phyloP scores from a whole-genome alignment of 1,140 invertebrate genomes.

The Pachypeltis micranthus region DNA sequence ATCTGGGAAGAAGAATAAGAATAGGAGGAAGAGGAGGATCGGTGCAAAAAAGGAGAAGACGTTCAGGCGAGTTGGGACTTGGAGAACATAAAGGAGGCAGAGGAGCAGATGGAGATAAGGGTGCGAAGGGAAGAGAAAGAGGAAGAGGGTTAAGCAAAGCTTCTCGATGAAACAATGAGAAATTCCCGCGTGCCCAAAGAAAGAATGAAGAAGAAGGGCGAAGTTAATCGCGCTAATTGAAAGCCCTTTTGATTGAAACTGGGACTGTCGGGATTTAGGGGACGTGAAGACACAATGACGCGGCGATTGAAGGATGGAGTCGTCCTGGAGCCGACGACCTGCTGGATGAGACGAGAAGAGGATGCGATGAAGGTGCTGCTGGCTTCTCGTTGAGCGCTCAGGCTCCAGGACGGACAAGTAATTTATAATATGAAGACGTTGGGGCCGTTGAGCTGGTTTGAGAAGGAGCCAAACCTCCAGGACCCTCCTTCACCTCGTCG shows the following conservation, averaged over 20 bases:
- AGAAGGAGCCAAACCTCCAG: not conserved
- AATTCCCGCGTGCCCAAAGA: not conserved
- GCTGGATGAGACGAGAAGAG: not conserved
- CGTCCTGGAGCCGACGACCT: too few species aligned
- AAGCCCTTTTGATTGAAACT: not conserved
- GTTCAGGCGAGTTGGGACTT: not conserved
- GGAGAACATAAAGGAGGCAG: not conserved
- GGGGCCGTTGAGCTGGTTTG: not conserved
- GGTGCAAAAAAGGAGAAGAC: not conserved
- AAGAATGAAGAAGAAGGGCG: not conserved
- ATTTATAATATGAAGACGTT: conserved; percentile 2
- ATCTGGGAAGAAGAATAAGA: not conserved
- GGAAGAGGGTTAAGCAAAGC: too few species aligned
- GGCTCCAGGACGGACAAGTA: not conserved
- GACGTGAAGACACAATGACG: not conserved
- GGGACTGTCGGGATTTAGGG: not conserved
- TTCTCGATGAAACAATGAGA: conserved; percentile 3
- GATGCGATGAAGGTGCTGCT: not conserved
- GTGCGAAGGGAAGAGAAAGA: too few species aligned
- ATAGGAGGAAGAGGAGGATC: not conserved
- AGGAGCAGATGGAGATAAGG: conserved; percentile 2
- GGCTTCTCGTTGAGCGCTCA: not conserved
- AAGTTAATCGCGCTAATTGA: not conserved
- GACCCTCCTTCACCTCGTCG: too few species aligned
- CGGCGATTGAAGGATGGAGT: too few species aligned